Evolutionary conservation across 2,888 invertebrate genomes (phyloP).

Genomic region (Spisula solida): DNA sequence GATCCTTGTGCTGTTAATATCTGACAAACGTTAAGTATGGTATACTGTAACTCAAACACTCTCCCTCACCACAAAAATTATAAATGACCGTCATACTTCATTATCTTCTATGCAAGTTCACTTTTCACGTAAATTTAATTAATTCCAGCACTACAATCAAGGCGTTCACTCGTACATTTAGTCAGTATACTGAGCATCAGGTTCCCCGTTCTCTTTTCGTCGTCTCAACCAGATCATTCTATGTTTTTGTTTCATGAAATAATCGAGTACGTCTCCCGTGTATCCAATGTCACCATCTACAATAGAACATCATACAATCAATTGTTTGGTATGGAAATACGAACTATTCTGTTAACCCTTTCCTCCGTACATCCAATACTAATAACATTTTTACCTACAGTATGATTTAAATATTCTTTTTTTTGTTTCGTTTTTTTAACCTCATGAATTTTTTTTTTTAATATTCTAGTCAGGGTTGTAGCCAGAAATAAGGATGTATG

Average conservation of each 20-base stretch:
- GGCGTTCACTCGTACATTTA: neutral
- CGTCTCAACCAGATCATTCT: constrained; percentile 98
- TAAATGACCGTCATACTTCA: neutral
- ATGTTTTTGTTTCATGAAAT: constrained; percentile 99
- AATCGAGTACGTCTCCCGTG: constrained; percentile 91
- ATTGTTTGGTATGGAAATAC: neutral
- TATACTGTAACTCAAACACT: neutral
- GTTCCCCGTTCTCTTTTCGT: constrained; percentile 88
- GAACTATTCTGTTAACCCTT: no score
- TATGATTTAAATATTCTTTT: no score
- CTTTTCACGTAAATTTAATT: neutral
- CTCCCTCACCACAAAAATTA: neutral
- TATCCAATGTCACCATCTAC: constrained; percentile 96
- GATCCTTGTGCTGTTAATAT: neutral
- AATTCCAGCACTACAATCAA: neutral
- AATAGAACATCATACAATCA: constrained; percentile 57
- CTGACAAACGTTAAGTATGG: neutral
- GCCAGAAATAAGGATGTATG: no score
- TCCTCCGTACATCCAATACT: no score
- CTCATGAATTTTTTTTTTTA: no score
- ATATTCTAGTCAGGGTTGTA: no score
- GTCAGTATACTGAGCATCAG: constrained; percentile 37
- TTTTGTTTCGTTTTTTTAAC: no score
- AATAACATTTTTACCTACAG: no score
- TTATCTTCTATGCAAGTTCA: neutral